Conservation (phyloP, 2,113 vertebrate species). For the Argyrosomus japonicus region DNA sequence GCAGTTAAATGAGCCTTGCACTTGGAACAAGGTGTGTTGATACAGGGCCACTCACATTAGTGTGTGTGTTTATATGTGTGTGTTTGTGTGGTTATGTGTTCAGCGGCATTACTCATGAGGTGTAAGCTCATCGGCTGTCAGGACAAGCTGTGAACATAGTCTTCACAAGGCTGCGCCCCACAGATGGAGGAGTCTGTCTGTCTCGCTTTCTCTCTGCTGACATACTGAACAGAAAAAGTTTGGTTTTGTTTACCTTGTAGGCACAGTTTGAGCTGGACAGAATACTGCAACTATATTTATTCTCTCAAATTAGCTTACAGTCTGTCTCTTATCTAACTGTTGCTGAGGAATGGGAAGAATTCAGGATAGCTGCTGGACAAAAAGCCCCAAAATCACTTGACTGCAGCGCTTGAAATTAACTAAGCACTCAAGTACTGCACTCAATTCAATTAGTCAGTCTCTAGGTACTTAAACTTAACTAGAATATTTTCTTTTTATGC, state of each 20-base stretch:
- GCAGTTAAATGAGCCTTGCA: conserved; percentile 48
- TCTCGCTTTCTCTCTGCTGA: conserved; percentile 38
- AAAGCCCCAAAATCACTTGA: not conserved
- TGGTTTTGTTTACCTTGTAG: conserved; percentile 46
- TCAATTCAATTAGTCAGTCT: not conserved
- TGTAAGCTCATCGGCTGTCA: conserved; percentile 71
- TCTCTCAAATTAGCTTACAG: conserved; percentile 13
- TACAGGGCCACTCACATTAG: conserved; percentile 14
- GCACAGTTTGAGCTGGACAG: conserved; percentile 2
- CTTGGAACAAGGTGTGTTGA: conserved; percentile 31
- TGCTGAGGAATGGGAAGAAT: conserved; percentile 49
- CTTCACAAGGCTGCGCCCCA: conserved; percentile 52
- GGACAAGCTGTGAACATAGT: conserved; percentile 74
- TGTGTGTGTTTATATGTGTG: conserved; percentile 20
- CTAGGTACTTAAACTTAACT: not conserved
- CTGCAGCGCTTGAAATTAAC: not conserved
- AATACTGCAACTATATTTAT: conserved; percentile 10
- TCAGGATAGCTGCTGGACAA: conserved; percentile 15
- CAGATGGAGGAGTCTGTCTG: conserved; percentile 55
- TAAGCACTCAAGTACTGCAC: not conserved
- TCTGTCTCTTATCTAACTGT: conserved; percentile 51
- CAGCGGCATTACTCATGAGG: conserved; percentile 63
- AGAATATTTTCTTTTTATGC: not conserved
- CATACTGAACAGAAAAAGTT: conserved; percentile 25
- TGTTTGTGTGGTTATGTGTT: conserved; percentile 33